Evolutionary conservation across 2,113 vertebrate species (phyloP).

Genomic region (Larimichthys crocea): DNA sequence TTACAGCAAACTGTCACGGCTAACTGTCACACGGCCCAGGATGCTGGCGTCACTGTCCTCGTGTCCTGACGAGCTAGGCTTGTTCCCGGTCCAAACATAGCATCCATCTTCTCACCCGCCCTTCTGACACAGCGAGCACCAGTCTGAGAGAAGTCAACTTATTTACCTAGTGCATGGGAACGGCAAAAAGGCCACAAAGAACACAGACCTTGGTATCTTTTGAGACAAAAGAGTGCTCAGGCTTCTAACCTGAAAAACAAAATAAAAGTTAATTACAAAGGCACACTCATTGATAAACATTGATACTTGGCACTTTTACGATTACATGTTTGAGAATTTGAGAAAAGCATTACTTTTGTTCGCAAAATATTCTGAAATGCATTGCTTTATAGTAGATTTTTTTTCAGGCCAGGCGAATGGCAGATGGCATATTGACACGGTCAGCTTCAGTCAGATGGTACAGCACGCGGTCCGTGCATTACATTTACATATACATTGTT

Average conservation of each 20-base stretch:
- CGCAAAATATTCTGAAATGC: no score
- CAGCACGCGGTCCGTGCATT: no score
- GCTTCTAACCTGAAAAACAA: background rate
- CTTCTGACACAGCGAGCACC: constrained; percentile 53
- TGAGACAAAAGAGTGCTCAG: background rate
- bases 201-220: background rate
- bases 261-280: background rate
- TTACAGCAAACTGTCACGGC: constrained; percentile 78
- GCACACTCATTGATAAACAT: background rate
- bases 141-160: constrained; percentile 47
- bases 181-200: background rate
- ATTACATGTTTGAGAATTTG: no score
- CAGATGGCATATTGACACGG: no score
- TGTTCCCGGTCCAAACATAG: constrained; percentile 76
- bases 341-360: no score
- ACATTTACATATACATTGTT: no score
- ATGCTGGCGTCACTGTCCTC: constrained; percentile 67
- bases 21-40: constrained; percentile 74
- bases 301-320: no score
- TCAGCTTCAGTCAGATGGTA: no score
- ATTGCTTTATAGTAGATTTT: no score
- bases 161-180: constrained; percentile 48
- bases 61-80: constrained; percentile 66
- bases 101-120: constrained; percentile 63
- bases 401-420: no score